Evolutionary conservation across 2,113 vertebrate genomes (phyloP).

Genomic region (Anarrhichthys ocellatus): DNA sequence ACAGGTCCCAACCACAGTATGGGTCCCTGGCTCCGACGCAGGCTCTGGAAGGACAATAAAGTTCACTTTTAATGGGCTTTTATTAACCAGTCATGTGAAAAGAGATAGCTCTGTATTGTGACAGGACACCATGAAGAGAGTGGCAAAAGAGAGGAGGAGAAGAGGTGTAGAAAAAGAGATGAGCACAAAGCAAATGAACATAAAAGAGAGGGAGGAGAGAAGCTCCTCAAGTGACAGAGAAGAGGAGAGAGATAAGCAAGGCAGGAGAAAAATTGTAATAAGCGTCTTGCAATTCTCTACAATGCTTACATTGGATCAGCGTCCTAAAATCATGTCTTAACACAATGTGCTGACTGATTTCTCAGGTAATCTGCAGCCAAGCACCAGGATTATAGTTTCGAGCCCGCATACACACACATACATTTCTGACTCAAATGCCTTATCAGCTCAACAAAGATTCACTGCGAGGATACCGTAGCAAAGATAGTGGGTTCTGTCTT

Average conservation of each 20-base stretch:
- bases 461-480: slow-evolving; percentile 26
- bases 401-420: background rate
- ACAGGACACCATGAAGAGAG: background rate
- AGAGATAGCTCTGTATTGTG: slow-evolving; percentile 20
- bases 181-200: slow-evolving; percentile 2
- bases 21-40: slow-evolving; percentile 95
- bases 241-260: slow-evolving; percentile 1
- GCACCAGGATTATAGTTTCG: slow-evolving; percentile 46
- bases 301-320: slow-evolving; percentile 19
- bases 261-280: slow-evolving; percentile 12
- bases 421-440: slow-evolving; percentile 38
- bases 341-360: slow-evolving; percentile 42
- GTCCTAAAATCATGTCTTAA: slow-evolving; percentile 40
- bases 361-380: slow-evolving; percentile 42
- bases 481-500: slow-evolving; percentile 52
- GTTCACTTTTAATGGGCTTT: slow-evolving; percentile 37
- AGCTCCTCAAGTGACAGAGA: background rate
- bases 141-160: background rate
- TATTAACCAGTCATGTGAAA: slow-evolving; percentile 43
- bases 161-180: background rate
- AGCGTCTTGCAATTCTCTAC: slow-evolving; percentile 6
- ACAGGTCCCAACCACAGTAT: slow-evolving; percentile 96
- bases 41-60: slow-evolving; percentile 79
- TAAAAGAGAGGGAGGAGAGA: background rate
- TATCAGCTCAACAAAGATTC: slow-evolving; percentile 56